Evolutionary conservation across 2,113 vertebrate genomes (phyloP), one percentile per base, ranked within the genome.

Genomic region (Varanus salvator): DNA sequence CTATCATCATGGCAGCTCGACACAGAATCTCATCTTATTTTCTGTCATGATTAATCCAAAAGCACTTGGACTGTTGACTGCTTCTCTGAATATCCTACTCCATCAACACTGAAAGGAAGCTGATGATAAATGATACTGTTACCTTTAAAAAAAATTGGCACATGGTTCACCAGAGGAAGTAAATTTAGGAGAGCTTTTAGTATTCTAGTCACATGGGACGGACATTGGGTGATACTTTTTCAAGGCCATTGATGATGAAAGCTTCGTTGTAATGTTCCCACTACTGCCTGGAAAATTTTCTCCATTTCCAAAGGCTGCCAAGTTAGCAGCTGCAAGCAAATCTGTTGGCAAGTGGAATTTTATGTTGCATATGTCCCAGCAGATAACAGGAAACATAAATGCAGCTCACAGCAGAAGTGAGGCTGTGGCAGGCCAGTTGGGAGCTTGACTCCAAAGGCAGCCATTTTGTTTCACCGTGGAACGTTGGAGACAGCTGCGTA

Each of bases 191-290:
- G 54, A 87, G 80, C 64, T 92, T 89, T 38, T 52, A 84, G 52
- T 82, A 88, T 60, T 94, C 95, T 80, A 54, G 72, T 93, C 0
- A 0, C 80, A 84, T 91, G 91, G 87, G 91, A 76, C 87, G 48
- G 57, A 57, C 6, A 60, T 80, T 91, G 92, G 87, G 86, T 82
- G 89, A 89, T 94, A 91, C 44, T 71, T 90, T 91, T 91, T 94
- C 95, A 95, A 96, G 95, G 94, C 93, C 91, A 91, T 76, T 85
- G 93, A 91, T 94, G 93, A 94, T 95, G 92, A 90, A 94, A 95
- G 92, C 90, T 85, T 89, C 80, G 94, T 83, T 92, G 81, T 81
- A 23, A 91, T 94, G 93, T 93, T 96, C 93, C 93, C 89, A 66
- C 81, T 52, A 86, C 85, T 0, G 3, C 88, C 93, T 93, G 95